Percentiles rank a stretch among this genome's conserved stretches.
Conservation (phyloP, 2,797 vertebrate genomes). For the Scomberomorus guttatus region DNA sequence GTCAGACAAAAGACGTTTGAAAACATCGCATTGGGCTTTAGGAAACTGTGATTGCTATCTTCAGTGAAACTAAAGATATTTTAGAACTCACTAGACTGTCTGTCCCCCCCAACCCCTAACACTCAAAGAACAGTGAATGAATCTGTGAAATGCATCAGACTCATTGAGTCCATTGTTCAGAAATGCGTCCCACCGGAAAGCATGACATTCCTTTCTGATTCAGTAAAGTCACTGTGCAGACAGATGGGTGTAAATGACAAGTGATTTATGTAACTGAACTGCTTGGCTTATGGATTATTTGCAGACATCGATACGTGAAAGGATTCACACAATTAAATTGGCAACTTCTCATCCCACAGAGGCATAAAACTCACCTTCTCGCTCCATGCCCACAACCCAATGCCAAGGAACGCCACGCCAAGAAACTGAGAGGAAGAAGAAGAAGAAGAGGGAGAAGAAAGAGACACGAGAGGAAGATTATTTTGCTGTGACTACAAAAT, state of each 20-base stretch:
- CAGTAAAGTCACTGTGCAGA: conserved; percentile 53
- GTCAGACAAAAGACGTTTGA: not conserved
- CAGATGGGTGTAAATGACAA: conserved; percentile 10
- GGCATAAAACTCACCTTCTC: conserved; percentile 91
- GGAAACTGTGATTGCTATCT: not conserved
- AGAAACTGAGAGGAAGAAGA: conserved; percentile 88
- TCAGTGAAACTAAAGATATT: conserved; percentile 22
- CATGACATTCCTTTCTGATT: conserved; percentile 73
- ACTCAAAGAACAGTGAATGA: conserved; percentile 47
- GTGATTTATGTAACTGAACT: conserved; percentile 22
- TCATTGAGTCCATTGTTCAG: conserved; percentile 60
- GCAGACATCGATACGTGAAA: not conserved
- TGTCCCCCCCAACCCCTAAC: not conserved
- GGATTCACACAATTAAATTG: not conserved
- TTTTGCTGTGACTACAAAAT: conserved; percentile 52
- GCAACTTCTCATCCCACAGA: not conserved
- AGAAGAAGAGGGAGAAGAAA: conserved; percentile 38
- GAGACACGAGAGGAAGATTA: conserved; percentile 22
- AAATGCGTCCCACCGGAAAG: conserved; percentile 63
- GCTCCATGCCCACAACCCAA: conserved; percentile 98
- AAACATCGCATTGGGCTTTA: not conserved
- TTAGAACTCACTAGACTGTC: not conserved
- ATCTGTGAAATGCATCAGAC: conserved; percentile 63
- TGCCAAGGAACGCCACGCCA: conserved; percentile 96
- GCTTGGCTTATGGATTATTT: conserved; percentile 15